A percentile compares a stretch with the other conserved stretches of the same genome.
phyloP scores from a whole-genome alignment of 2,113 vertebrate genomes.

The Buteo buteo region DNA sequence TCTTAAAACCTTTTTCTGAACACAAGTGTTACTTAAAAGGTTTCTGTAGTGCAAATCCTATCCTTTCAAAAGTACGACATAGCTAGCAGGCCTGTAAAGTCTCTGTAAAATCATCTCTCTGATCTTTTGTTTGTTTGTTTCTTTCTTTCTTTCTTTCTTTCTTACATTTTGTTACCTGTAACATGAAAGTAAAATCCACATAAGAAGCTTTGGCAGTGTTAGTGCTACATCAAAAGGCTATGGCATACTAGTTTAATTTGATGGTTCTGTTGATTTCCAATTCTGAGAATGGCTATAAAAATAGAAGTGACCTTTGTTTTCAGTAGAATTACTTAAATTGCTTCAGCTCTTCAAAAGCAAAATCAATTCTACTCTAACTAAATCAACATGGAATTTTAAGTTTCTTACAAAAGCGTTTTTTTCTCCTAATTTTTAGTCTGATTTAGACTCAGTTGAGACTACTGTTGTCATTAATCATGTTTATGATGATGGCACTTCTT shows the following conservation, averaged over 20 bases:
- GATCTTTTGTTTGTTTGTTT: background rate
- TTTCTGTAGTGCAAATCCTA: background rate
- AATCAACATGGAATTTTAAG: background rate
- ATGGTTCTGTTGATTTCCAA: background rate
- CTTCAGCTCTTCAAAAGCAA: background rate
- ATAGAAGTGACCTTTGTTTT: conserved; percentile 12
- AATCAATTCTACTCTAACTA: conserved; percentile 23
- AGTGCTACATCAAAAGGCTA: background rate
- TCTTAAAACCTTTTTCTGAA: background rate
- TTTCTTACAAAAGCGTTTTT: background rate
- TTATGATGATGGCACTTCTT: background rate
- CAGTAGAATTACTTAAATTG: background rate
- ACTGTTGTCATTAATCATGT: background rate
- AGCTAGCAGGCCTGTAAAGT: background rate
- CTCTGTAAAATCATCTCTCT: background rate
- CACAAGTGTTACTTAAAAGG: background rate
- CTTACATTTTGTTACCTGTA: background rate
- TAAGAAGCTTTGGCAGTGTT: background rate
- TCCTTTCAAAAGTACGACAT: background rate
- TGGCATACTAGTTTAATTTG: background rate
- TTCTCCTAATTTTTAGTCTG: background rate
- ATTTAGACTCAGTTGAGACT: background rate
- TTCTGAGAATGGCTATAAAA: background rate
- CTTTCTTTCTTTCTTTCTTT: background rate
- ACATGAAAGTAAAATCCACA: background rate